Conservation (phyloP, 2,888 invertebrate genomes). For the Pomacea canaliculata region DNA sequence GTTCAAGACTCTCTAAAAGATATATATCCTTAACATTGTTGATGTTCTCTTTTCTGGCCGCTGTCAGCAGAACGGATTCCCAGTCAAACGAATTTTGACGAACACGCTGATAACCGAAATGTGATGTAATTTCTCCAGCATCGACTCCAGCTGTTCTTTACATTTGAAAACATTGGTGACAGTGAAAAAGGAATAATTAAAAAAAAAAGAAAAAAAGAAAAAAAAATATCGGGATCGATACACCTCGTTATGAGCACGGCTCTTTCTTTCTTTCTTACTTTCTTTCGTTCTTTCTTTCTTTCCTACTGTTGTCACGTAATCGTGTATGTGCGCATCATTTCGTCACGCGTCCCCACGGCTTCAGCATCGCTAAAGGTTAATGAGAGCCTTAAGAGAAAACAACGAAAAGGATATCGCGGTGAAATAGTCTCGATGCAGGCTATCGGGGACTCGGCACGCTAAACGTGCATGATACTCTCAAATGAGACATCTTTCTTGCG, state of each 20-base stretch:
- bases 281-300: background rate
- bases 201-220: no score
- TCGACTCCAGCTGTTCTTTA: no score
- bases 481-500: constrained; percentile 24
- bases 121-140: no score
- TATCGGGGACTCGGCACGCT: constrained; percentile 23
- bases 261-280: background rate
- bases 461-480: constrained; percentile 9
- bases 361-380: constrained; percentile 19
- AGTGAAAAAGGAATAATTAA: no score
- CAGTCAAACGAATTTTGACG: no score
- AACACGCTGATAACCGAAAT: no score
- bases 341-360: constrained; percentile 3
- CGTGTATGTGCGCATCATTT: constrained; percentile 21
- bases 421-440: background rate
- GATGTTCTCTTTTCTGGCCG: no score
- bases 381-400: constrained; percentile 5
- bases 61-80: no score
- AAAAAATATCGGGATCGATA: no score
- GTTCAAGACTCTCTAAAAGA: no score
- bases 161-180: no score
- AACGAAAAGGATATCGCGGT: background rate
- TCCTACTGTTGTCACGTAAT: constrained; percentile 19
- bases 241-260: background rate
- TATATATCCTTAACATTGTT: no score